These are phyloP conservation scores for Chaetophractus vellerosus DNA, from an alignment of 2,797 vertebrate species.

Conservation along the genomic window DNA sequence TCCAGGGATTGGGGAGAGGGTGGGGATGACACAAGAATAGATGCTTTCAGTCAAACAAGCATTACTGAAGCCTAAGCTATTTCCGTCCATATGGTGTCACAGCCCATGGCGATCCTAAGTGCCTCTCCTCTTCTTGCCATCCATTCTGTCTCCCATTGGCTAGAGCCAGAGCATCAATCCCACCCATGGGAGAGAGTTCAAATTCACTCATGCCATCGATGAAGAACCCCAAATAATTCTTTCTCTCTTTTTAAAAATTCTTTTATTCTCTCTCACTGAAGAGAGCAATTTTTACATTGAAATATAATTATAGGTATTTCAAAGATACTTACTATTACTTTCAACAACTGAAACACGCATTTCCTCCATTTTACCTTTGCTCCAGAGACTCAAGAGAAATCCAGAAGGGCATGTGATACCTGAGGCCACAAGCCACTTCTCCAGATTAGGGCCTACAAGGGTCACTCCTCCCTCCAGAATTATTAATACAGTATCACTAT, in stretches of 20 bases:
- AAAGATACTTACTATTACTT: not conserved
- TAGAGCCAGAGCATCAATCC: not conserved
- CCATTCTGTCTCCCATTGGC: not conserved
- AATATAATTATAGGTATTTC: conserved; percentile 31
- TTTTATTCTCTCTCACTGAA: conserved; percentile 54
- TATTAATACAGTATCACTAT: conserved; percentile 4
- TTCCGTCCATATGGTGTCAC: conserved; percentile 25
- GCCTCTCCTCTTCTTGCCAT: not conserved
- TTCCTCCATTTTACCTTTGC: conserved; percentile 7
- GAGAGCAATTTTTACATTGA: conserved; percentile 60
- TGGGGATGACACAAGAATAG: conserved; percentile 30
- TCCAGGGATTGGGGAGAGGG: not conserved
- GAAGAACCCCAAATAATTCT: not conserved
- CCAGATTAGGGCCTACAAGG: not conserved
- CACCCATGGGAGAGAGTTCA: not conserved
- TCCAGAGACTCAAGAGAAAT: conserved; percentile 51
- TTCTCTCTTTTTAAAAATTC: not conserved
- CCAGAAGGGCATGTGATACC: not conserved
- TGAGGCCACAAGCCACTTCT: not conserved
- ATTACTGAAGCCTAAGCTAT: conserved; percentile 4
- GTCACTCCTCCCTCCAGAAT: not conserved
- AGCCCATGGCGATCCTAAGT: not conserved
- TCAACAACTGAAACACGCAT: not conserved
- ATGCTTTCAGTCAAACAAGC: conserved; percentile 48
- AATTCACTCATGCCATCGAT: not conserved